phyloP scores from a whole-genome alignment of 1,140 invertebrate genomes.

The Lordiphosa stackelbergi region DNA sequence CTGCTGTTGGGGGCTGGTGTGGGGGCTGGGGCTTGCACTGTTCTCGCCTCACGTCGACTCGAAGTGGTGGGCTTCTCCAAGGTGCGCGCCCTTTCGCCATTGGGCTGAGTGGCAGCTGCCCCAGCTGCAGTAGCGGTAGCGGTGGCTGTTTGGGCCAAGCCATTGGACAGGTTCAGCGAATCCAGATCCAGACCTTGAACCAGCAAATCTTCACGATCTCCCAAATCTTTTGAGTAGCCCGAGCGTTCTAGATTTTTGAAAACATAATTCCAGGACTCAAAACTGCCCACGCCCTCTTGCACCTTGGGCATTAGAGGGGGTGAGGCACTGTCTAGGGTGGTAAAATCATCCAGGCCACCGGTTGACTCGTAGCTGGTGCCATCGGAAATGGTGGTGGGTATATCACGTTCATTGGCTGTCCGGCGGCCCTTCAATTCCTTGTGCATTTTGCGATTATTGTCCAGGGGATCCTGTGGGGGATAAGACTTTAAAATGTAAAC shows the following conservation, averaged over 20 bases:
- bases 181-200: conserved; percentile 69
- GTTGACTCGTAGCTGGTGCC: conserved; percentile 75
- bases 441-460: conserved; percentile 67
- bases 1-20: conserved; percentile 36
- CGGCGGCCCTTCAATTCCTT: conserved; percentile 65
- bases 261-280: conserved; percentile 88
- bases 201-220: conserved; percentile 68
- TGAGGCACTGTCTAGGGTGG: conserved; percentile 37
- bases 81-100: conserved; percentile 47
- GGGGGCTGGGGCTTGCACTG: conserved; percentile 39
- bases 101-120: conserved; percentile 2
- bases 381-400: conserved; percentile 50
- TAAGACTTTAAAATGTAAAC: neutral
- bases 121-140: conserved; percentile 1
- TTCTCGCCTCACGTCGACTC: conserved; percentile 17
- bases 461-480: conserved; percentile 36
- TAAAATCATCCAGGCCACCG: conserved; percentile 63
- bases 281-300: conserved; percentile 81
- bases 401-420: conserved; percentile 39
- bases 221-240: conserved; percentile 83
- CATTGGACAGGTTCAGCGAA: conserved; percentile 57
- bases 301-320: conserved; percentile 67
- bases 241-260: conserved; percentile 86
- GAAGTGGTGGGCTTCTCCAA: conserved; percentile 44
- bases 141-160: conserved; percentile 18